Evolutionary conservation across 2,113 vertebrate genomes (phyloP).

Genomic region (Zapus hudsonius): DNA sequence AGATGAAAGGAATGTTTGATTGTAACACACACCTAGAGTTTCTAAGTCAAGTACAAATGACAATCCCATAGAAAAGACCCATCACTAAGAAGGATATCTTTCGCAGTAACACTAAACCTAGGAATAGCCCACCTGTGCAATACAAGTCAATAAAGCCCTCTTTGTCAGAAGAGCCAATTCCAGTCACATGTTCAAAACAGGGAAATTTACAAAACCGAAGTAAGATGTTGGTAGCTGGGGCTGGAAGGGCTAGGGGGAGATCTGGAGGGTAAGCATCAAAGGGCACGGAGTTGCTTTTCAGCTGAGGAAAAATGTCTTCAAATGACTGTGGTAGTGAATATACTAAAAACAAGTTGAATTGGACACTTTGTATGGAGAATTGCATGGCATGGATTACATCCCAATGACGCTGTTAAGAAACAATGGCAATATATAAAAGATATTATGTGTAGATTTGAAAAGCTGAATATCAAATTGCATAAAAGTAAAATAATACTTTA

Average conservation of each 20-base stretch:
- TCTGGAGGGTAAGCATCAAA: neutral
- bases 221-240: neutral
- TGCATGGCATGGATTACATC: neutral
- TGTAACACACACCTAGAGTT: neutral
- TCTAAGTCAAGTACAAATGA: conserved; percentile 2
- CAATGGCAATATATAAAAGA: neutral
- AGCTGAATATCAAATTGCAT: neutral
- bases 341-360: neutral
- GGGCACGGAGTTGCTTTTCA: neutral
- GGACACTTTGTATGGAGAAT: neutral
- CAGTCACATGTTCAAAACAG: neutral
- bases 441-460: neutral
- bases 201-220: neutral
- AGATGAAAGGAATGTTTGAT: conserved; percentile 2
- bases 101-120: neutral
- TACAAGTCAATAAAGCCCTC: neutral
- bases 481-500: neutral
- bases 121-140: neutral
- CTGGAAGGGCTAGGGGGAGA: neutral
- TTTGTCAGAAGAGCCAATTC: neutral
- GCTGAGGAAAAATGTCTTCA: conserved; percentile 38
- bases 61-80: neutral
- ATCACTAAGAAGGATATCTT: neutral
- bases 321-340: neutral
- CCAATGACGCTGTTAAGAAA: neutral